A percentile compares a stretch with the other conserved stretches of the same genome.
These are phyloP conservation scores for Drosophila sulfurigaster DNA, from an alignment of 1,140 invertebrate species.

Conservation along the genomic window DNA sequence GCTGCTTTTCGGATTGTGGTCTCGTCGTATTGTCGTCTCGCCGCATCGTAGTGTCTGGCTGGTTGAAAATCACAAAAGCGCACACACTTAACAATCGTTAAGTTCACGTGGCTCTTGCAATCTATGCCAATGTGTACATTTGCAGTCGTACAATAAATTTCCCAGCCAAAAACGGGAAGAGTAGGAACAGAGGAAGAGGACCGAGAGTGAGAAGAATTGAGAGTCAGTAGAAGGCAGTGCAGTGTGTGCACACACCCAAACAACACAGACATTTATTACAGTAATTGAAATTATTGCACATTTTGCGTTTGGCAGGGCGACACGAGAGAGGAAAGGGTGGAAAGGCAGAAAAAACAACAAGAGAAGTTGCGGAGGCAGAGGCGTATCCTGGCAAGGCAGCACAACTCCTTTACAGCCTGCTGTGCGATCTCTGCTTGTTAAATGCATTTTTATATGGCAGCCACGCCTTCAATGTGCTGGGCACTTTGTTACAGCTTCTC, in stretches of 20 bases:
- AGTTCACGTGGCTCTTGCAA: slow-evolving; percentile 52
- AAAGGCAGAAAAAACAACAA: slow-evolving; percentile 37
- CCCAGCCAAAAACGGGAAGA: slow-evolving; percentile 39
- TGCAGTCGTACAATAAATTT: slow-evolving; percentile 66
- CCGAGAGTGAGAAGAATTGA: slow-evolving; percentile 12
- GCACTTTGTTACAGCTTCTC: slow-evolving; percentile 28
- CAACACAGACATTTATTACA: slow-evolving; percentile 83
- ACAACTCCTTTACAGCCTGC: slow-evolving; percentile 29
- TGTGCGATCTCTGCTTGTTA: slow-evolving; percentile 72
- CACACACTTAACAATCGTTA: slow-evolving; percentile 63
- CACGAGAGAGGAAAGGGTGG: slow-evolving; percentile 7
- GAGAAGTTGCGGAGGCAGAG: slow-evolving; percentile 34
- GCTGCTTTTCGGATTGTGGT: slow-evolving; percentile 3
- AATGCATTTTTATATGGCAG: slow-evolving; percentile 76
- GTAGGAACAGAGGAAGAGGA: slow-evolving; percentile 1
- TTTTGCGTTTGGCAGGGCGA: slow-evolving; percentile 74
- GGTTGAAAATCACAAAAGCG: slow-evolving; percentile 48
- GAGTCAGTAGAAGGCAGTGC: slow-evolving; percentile 14
- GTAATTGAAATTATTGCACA: slow-evolving; percentile 85
- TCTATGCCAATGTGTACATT: slow-evolving; percentile 42
- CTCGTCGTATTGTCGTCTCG: slow-evolving; percentile 1
- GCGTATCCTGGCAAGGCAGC: slow-evolving; percentile 20
- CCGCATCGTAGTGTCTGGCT: slow-evolving; percentile 19
- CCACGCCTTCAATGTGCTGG: slow-evolving; percentile 29
- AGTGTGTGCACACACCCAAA: slow-evolving; percentile 36